Base-by-base conservation (phyloP, 2,888 invertebrate genomes). In the Cheilosia scutellata region DNA sequence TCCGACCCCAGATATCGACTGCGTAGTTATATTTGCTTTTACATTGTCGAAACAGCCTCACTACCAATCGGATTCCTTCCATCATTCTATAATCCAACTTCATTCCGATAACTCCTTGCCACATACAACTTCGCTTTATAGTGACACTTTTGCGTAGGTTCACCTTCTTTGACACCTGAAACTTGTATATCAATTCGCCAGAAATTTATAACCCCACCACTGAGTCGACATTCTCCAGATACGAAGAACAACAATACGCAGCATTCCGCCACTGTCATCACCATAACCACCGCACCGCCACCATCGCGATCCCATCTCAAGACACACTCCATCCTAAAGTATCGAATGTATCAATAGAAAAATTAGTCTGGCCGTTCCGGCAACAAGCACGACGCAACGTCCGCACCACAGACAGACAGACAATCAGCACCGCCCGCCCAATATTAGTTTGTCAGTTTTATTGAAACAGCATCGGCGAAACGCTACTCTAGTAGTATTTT, bases 401-500 rank as follows among this genome's bases (percentile, higher is more conserved):
- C 37, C 29, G n/a, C n/a, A 25, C 16, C 33, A 53, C 58, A 9
- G 40, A 63, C 62, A 58, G 55, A 27, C 77, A 60, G 68, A 31
- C 55, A 77, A 37, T 77, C 74, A 53, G 27, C 75, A 40, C 31
- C 80, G 60, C 42, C 84, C 82, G 77, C 66, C 53, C 66, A 53
- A 82, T 82, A 82, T 82, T 77, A 74, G 76, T 77, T 87, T 87
- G 87, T 87, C 87, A 78, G 87, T 82, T 87, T 82, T 87, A 87
- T 87, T 87, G 87, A 74, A 82, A 82, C 86, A 87, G 78, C 87
- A 82, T 82, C 71, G 16, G 78, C 37, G 78, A 74, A 74, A 87
- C 68, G 87, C 87, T 87, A 87, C 87, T 78, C 87, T 82, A 87
- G 87, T 87, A 87, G 87, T 87, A 87, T 82, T 70, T 87, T 82